Percentiles rank a stretch among this genome's conserved stretches.
phyloP scores from a whole-genome alignment of 1,140 invertebrate genomes.

The Bombus polaris region DNA sequence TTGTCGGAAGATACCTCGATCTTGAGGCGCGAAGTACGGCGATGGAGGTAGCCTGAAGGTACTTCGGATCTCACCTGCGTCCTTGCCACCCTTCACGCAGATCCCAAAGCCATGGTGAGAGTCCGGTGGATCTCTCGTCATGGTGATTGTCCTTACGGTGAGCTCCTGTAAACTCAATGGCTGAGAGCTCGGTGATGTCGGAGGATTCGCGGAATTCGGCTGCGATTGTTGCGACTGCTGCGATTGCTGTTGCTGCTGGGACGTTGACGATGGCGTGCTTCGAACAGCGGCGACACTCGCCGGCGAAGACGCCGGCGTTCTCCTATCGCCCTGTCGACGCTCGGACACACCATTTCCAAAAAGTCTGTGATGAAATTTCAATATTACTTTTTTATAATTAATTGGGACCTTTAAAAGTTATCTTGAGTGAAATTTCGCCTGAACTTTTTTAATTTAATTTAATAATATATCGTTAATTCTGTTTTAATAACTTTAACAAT shows the following conservation, averaged over 20 bases:
- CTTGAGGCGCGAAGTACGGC: constrained; percentile 71
- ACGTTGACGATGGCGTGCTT: constrained; percentile 67
- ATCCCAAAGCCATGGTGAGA: constrained; percentile 92
- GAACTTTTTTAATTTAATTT: too few relatives aligned
- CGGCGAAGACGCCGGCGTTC: constrained; percentile 89
- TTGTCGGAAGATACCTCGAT: constrained; percentile 65
- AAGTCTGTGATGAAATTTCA: constrained; percentile 63
- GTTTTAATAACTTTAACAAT: too few relatives aligned
- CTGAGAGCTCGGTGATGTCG: constrained; percentile 80
- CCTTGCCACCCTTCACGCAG: constrained; percentile 94
- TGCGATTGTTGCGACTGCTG: constrained; percentile 66
- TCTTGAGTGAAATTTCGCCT: too few relatives aligned
- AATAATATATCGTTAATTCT: too few relatives aligned
- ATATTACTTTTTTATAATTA: background rate
- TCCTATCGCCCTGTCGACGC: constrained; percentile 77
- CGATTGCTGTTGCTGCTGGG: constrained; percentile 67
- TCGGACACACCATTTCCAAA: constrained; percentile 78
- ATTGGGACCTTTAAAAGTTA: too few relatives aligned
- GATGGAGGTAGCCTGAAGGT: constrained; percentile 70
- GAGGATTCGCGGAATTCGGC: constrained; percentile 62
- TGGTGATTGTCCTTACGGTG: constrained; percentile 91
- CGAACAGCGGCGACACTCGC: constrained; percentile 82
- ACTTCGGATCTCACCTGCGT: constrained; percentile 86
- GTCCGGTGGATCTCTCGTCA: constrained; percentile 90
- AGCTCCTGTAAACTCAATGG: constrained; percentile 88